These are phyloP conservation scores for Poecile montanus DNA, from an alignment of 2,797 vertebrate genomes.

Conservation along the genomic window DNA sequence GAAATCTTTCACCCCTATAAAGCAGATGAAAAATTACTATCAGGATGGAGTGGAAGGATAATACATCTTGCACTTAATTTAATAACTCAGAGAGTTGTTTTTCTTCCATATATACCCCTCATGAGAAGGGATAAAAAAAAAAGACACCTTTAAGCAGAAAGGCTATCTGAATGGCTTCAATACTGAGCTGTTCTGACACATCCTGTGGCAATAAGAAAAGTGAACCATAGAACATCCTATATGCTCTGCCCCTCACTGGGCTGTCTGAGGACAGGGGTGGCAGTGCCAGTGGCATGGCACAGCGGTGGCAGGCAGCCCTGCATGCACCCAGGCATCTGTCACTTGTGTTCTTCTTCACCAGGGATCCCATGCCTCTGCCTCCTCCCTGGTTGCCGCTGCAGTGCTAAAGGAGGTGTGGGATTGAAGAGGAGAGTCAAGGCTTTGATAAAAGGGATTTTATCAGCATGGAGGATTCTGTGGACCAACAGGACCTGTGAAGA, in stretches of 20 bases:
- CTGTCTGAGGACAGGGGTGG: background rate
- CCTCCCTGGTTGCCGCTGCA: background rate
- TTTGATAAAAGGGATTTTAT: background rate
- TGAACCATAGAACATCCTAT: background rate
- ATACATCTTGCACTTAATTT: background rate
- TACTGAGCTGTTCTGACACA: background rate
- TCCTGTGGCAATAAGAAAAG: background rate
- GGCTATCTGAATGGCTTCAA: background rate
- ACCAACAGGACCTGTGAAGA: background rate
- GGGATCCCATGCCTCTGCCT: rapidly evolving
- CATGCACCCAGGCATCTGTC: rapidly evolving
- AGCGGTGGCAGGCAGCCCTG: rapidly evolving
- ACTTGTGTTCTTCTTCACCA: background rate
- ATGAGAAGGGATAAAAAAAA: background rate
- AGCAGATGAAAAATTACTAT: background rate
- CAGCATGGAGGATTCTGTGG: background rate
- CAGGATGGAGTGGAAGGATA: background rate
- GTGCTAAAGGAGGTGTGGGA: background rate
- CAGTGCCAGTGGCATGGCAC: background rate
- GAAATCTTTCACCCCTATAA: background rate
- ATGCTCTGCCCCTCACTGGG: background rate
- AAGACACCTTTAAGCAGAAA: background rate
- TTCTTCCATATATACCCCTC: background rate
- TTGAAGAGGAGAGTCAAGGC: background rate
- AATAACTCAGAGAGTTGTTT: background rate